phyloP scores from a whole-genome alignment of 2,113 vertebrate genomes.

The Gadus chalcogrammus region DNA sequence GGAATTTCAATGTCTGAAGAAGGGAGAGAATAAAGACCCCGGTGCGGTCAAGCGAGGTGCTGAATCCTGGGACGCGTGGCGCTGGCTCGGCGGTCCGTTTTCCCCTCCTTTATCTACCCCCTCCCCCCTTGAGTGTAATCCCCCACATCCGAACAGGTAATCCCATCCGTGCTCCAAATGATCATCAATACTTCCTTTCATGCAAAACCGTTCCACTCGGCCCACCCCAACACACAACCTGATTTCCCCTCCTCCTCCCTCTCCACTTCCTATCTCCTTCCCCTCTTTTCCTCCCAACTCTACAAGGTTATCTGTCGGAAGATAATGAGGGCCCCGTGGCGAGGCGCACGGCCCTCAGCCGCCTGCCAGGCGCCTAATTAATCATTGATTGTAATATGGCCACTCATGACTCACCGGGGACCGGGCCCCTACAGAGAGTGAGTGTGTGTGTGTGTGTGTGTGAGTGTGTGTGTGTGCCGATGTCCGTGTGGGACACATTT shows the following conservation, averaged over 20 bases:
- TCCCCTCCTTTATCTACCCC: too few relatives aligned
- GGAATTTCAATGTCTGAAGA: neutral
- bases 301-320: slow-evolving; percentile 78
- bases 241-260: neutral
- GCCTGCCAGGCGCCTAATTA: slow-evolving; percentile 75
- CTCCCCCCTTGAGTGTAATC: too few relatives aligned
- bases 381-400: slow-evolving; percentile 79
- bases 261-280: neutral
- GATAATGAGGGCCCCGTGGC: slow-evolving; percentile 67
- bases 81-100: neutral
- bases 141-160: too few relatives aligned
- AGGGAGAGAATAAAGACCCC: too few relatives aligned
- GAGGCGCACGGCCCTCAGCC: slow-evolving; percentile 46
- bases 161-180: too few relatives aligned
- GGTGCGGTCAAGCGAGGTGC: neutral
- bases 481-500: slow-evolving; percentile 7
- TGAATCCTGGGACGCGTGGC: neutral
- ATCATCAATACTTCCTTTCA: too few relatives aligned
- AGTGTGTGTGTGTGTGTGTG: slow-evolving; percentile 37
- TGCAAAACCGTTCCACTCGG: too few relatives aligned
- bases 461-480: slow-evolving; percentile 24
- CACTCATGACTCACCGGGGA: slow-evolving; percentile 65
- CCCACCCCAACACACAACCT: too few relatives aligned
- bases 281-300: slow-evolving; percentile 62
- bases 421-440: slow-evolving; percentile 42